A percentile compares a stretch with the other conserved stretches of the same genome.
These are phyloP conservation scores for Scalopus aquaticus DNA, from an alignment of 2,113 vertebrate species.

Conservation along the genomic window DNA sequence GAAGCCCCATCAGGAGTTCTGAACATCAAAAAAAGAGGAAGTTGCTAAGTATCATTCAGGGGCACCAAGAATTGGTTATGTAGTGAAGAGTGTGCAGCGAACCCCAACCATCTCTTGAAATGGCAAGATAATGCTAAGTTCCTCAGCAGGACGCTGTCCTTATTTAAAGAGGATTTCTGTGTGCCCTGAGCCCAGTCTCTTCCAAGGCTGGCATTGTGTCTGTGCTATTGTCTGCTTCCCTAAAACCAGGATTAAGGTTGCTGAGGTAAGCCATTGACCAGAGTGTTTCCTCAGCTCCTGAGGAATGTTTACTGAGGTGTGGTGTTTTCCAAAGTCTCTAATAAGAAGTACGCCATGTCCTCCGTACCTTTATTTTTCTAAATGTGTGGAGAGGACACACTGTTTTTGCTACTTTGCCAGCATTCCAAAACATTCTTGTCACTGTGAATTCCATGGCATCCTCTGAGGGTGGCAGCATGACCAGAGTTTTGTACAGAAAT, in stretches of 20 bases:
- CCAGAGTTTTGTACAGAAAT: background rate
- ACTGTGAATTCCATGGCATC: conserved; percentile 52
- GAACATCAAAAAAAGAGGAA: background rate
- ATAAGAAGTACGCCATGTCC: conserved; percentile 73
- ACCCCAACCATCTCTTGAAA: background rate
- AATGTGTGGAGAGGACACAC: conserved; percentile 70
- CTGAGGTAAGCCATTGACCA: conserved; percentile 51
- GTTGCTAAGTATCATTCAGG: background rate
- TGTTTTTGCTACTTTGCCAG: conserved; percentile 45
- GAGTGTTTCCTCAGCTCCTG: conserved; percentile 71
- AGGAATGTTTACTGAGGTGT: conserved; percentile 78
- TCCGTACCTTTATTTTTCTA: conserved; percentile 73
- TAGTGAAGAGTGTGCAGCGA: background rate
- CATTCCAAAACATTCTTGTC: conserved; percentile 74
- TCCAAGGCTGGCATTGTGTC: conserved; percentile 29
- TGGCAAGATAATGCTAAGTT: background rate
- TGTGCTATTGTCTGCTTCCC: conserved; percentile 58
- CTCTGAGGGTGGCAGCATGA: conserved; percentile 41
- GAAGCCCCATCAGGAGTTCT: background rate
- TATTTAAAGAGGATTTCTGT: background rate
- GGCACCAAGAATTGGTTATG: background rate
- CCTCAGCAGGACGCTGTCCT: background rate
- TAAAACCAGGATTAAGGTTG: conserved; percentile 58
- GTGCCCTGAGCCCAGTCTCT: background rate
- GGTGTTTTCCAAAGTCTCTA: conserved; percentile 74